Base-by-base conservation (phyloP, 2,797 vertebrate species). In the Peromyscus eremicus region DNA sequence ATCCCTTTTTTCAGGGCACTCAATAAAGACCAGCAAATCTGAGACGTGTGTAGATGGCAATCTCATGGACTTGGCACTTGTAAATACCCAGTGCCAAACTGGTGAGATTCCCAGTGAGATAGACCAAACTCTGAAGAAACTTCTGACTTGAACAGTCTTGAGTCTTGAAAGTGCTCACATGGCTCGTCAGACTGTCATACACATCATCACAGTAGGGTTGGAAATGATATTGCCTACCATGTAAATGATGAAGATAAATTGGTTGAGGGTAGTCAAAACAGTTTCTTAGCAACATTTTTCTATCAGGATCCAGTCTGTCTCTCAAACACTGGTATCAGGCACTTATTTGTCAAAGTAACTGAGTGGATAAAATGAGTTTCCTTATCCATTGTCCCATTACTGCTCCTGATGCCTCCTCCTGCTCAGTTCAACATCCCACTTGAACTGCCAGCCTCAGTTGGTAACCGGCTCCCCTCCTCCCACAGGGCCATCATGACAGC, bases 221-320 rank as follows among this genome's bases (percentile, higher is more conserved):
- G 99, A 99, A 98, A 99, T 99, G 93, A 99, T 99, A 98, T 99
- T 99, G 68, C 99, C 99, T 0, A 99, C 99, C 99, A 99, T 99
- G 98, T 99, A 99, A 99, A 99, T 99, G 98, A 99, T 99, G 98
- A 99, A 99, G 86, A 99, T 23, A 99, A 97, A 99, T 99, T 98
- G 99, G 99, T 97, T 99, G 79, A 99, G 98, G 4, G 99, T 99
- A 0, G 99, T 99, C 62, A 99, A 98, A 12, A 99, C 99, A 11
- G 99, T 99, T 25, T 99, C 99, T 99, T 99, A 99, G 98, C 99
- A 99, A 71, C 3, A 5, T 99, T 99, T 99, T 98, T 99, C 99
- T 98, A 99, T 99, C 71, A 99, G 98, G 97, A 99, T 99, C 97
- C 99, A 99, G 98, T 99, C 99, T 0, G 99, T 99, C 97, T 99